A percentile compares a stretch with the other conserved stretches of the same genome.
Conservation (phyloP, 2,888 invertebrate species). For the Barypeithes pellucidus region DNA sequence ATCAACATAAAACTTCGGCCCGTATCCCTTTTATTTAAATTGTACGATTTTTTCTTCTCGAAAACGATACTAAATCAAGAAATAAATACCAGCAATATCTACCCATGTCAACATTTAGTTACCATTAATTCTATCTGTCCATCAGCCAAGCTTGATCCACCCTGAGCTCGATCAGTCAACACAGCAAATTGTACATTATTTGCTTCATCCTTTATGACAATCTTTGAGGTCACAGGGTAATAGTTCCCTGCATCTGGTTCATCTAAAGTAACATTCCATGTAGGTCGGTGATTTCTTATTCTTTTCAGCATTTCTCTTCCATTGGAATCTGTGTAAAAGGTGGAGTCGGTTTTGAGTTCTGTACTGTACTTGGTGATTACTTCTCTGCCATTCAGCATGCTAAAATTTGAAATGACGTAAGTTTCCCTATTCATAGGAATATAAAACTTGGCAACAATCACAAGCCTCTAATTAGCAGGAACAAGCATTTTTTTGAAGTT, state of each 20-base stretch:
- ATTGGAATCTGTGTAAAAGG: constrained; percentile 87
- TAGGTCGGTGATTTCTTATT: constrained; percentile 73
- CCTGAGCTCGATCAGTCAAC: constrained; percentile 76
- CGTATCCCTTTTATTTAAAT: no score
- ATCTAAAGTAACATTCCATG: constrained; percentile 69
- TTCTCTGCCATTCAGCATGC: constrained; percentile 49
- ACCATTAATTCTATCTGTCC: constrained; percentile 79
- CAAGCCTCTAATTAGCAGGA: no score
- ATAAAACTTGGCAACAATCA: no score
- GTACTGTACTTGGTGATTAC: constrained; percentile 49
- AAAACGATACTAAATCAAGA: no score
- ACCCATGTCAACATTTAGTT: no score
- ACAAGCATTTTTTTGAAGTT: no score
- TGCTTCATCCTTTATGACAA: constrained; percentile 73
- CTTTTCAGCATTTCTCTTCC: constrained; percentile 80
- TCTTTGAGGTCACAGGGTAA: constrained; percentile 82
- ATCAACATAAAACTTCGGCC: no score
- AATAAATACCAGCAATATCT: no score
- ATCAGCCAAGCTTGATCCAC: constrained; percentile 74
- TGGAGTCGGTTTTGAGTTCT: constrained; percentile 41
- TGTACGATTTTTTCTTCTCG: no score
- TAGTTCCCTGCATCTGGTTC: constrained; percentile 81
- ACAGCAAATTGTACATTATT: constrained; percentile 71
- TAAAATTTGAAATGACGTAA: no score
- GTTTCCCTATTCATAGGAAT: no score